phyloP scores from a whole-genome alignment of 2,113 vertebrate genomes.

The Elephantulus edwardii region DNA sequence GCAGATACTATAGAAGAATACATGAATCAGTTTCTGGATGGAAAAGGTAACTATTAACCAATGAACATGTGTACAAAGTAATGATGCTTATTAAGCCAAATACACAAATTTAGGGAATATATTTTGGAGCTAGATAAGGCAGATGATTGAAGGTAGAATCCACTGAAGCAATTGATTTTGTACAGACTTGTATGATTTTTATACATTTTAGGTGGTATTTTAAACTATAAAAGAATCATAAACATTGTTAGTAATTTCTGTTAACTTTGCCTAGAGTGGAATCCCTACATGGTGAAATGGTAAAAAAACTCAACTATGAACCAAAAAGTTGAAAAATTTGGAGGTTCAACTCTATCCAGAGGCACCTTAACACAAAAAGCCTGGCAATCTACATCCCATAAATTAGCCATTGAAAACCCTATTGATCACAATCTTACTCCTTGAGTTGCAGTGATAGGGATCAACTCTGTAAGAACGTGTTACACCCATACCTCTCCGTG shows the following conservation, averaged over 20 bases:
- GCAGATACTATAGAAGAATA: background rate
- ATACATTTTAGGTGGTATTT: background rate
- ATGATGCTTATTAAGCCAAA: background rate
- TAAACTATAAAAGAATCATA: background rate
- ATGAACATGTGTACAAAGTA: background rate
- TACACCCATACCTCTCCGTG: background rate
- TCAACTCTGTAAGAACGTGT: background rate
- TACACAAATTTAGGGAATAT: background rate
- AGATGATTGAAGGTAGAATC: background rate
- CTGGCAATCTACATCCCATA: background rate
- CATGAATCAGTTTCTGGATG: conserved; percentile 42
- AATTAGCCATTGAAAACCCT: background rate
- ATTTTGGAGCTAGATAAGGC: background rate
- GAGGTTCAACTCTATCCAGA: background rate
- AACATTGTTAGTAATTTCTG: background rate
- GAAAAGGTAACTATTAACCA: conserved; percentile 46
- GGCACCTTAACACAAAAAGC: background rate
- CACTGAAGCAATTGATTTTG: background rate
- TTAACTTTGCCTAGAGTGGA: background rate
- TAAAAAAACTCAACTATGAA: background rate
- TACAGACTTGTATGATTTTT: background rate
- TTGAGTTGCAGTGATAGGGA: background rate
- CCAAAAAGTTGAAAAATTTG: background rate
- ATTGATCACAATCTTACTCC: background rate
- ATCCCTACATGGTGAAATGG: background rate